Evolutionary conservation across 1,140 invertebrate genomes (phyloP).

Genomic region (Tetramorium simillimum): DNA sequence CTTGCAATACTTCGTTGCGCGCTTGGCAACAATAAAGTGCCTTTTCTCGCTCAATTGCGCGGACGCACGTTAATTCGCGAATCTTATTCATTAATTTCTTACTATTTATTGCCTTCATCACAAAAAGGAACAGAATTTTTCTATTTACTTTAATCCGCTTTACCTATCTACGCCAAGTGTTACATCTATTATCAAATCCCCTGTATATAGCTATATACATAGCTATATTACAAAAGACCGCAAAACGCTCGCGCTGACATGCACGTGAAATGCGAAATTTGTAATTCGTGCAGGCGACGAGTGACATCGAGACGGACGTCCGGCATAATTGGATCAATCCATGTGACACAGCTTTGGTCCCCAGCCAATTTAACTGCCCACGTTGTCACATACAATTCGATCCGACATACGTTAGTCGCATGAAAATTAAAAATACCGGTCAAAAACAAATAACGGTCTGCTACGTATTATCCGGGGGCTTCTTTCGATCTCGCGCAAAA

Average conservation of each 20-base stretch:
- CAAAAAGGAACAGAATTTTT: too few relatives aligned
- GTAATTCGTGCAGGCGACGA: conserved; percentile 1
- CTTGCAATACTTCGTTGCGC: too few relatives aligned
- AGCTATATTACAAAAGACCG: conserved; percentile 1
- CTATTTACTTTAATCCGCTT: too few relatives aligned
- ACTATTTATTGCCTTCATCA: too few relatives aligned
- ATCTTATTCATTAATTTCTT: too few relatives aligned
- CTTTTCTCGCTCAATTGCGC: too few relatives aligned
- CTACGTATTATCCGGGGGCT: not conserved
- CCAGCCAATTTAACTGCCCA: conserved; percentile 40
- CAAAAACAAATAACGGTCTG: too few relatives aligned
- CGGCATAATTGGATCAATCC: conserved; percentile 54
- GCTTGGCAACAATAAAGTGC: too few relatives aligned
- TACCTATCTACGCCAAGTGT: too few relatives aligned
- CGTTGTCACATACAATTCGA: conserved; percentile 27
- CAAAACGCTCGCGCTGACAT: conserved; percentile 26
- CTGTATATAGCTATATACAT: too few relatives aligned
- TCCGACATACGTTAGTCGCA: not conserved
- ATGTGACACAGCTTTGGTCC: conserved; percentile 36
- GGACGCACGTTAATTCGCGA: too few relatives aligned
- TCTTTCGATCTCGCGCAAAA: not conserved
- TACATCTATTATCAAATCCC: too few relatives aligned
- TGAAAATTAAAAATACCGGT: conserved; percentile 43
- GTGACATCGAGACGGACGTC: conserved; percentile 17
- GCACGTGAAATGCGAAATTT: not conserved